phyloP scores from a whole-genome alignment of 2,113 vertebrate genomes.

The Pimephales promelas region DNA sequence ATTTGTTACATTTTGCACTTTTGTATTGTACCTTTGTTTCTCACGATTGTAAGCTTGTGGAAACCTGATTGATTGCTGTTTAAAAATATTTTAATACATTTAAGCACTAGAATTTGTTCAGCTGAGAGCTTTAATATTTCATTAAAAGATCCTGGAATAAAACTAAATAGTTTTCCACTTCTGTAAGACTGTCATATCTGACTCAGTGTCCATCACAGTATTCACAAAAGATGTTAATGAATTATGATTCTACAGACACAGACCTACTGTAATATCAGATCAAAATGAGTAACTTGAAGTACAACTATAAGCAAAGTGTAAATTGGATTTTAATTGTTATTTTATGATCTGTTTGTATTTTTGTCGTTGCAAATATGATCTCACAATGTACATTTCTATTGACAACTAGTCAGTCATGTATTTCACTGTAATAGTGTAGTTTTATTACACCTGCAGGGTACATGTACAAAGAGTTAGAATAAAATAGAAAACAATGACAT shows the following conservation, averaged over 20 bases:
- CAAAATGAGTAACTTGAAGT: too few relatives aligned
- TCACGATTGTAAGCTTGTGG: background rate
- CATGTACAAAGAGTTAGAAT: background rate
- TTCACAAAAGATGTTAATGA: background rate
- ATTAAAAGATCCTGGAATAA: constrained; percentile 1
- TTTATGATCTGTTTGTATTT: too few relatives aligned
- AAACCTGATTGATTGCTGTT: background rate
- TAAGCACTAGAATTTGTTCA: background rate
- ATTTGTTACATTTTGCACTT: constrained; percentile 16
- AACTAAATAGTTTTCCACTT: background rate
- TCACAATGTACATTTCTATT: background rate
- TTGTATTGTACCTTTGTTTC: background rate
- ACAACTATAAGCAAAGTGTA: too few relatives aligned
- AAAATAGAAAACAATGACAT: background rate
- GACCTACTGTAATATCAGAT: background rate
- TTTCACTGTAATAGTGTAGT: background rate
- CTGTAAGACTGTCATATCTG: background rate
- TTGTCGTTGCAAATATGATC: background rate
- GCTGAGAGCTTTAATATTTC: constrained; percentile 12
- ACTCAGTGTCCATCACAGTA: background rate
- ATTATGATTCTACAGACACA: background rate
- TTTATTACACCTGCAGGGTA: background rate
- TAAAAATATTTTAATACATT: background rate
- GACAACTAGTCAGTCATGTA: background rate
- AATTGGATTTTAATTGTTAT: too few relatives aligned